These are phyloP conservation scores for Cheilinus undulatus DNA, from an alignment of 2,113 vertebrate genomes.

Conservation along the genomic window DNA sequence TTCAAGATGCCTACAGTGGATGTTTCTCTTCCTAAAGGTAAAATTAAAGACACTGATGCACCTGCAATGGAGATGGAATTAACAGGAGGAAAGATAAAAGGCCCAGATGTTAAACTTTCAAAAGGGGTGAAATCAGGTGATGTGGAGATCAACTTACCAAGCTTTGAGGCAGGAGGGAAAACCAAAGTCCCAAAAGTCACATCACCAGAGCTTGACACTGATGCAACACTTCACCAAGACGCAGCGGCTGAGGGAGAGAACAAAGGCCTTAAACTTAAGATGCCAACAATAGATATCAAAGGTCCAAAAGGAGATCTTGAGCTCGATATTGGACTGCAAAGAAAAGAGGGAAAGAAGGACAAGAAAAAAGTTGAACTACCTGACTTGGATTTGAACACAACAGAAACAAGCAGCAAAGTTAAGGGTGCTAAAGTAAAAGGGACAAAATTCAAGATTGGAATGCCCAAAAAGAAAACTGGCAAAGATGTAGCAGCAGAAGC, in stretches of 20 bases:
- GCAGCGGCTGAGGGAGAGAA: constrained; percentile 29
- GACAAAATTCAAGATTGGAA: constrained; percentile 79
- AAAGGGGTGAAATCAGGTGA: constrained; percentile 41
- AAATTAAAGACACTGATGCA: constrained; percentile 42
- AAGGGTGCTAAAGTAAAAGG: constrained; percentile 78
- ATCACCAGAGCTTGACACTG: constrained; percentile 73
- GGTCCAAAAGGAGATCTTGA: constrained; percentile 63
- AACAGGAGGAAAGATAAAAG: constrained; percentile 62
- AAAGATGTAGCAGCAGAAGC: constrained; percentile 49
- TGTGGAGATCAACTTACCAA: constrained; percentile 26
- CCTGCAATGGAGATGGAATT: constrained; percentile 37
- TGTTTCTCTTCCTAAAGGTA: constrained; percentile 69
- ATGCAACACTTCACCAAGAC: constrained; percentile 49
- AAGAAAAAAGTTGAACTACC: constrained; percentile 70
- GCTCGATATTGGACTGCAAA: constrained; percentile 65
- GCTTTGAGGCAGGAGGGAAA: constrained; percentile 26
- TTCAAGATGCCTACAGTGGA: constrained; percentile 75
- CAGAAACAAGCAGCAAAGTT: constrained; percentile 39
- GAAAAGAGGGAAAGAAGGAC: constrained; percentile 55
- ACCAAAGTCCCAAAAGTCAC: constrained; percentile 62
- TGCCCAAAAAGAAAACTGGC: constrained; percentile 75
- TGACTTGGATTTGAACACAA: constrained; percentile 58
- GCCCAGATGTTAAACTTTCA: constrained; percentile 65
- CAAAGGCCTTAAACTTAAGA: constrained; percentile 66
- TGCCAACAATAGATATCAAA: constrained; percentile 75